A percentile compares a stretch with the other conserved stretches of the same genome.
These are phyloP conservation scores for Drosophila affinis DNA, from an alignment of 2,888 invertebrate genomes.

Conservation along the genomic window DNA sequence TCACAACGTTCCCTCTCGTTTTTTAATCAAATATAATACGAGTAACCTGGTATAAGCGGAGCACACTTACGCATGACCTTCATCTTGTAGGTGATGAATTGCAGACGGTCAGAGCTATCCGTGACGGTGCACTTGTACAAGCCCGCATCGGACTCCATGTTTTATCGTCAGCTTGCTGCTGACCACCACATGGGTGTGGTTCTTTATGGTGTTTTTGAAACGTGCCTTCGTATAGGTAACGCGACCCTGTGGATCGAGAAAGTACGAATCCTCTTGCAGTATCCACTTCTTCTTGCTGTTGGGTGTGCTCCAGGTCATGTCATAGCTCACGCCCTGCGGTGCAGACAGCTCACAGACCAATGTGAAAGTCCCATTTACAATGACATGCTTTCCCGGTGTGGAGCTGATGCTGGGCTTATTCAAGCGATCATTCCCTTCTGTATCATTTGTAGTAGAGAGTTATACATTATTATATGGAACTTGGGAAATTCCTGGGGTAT, in stretches of 20 bases:
- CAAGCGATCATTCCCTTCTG: constrained; percentile 76
- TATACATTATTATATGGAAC: constrained; percentile 19
- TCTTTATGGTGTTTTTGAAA: constrained; percentile 45
- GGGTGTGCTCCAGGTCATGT: constrained; percentile 76
- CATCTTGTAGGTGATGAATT: constrained; percentile 59
- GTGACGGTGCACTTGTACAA: constrained; percentile 76
- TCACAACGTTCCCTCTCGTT: no score
- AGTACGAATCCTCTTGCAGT: background rate
- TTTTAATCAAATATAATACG: background rate
- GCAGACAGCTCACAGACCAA: constrained; percentile 77
- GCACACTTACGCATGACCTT: constrained; percentile 67
- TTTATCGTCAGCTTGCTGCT: constrained; percentile 66
- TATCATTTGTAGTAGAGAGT: constrained; percentile 18
- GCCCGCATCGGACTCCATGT: constrained; percentile 74
- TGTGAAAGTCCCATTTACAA: constrained; percentile 74
- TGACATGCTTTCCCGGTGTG: constrained; percentile 73
- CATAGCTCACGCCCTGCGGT: constrained; percentile 53
- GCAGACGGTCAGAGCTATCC: constrained; percentile 49
- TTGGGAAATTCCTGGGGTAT: background rate
- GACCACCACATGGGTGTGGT: constrained; percentile 69
- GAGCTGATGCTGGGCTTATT: constrained; percentile 78
- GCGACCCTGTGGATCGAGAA: constrained; percentile 32
- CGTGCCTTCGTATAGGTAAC: constrained; percentile 18
- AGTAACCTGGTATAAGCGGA: background rate
- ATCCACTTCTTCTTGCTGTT: background rate